phyloP scores from a whole-genome alignment of 2,113 vertebrate genomes.

The Brachyhypopomus gauderio region DNA sequence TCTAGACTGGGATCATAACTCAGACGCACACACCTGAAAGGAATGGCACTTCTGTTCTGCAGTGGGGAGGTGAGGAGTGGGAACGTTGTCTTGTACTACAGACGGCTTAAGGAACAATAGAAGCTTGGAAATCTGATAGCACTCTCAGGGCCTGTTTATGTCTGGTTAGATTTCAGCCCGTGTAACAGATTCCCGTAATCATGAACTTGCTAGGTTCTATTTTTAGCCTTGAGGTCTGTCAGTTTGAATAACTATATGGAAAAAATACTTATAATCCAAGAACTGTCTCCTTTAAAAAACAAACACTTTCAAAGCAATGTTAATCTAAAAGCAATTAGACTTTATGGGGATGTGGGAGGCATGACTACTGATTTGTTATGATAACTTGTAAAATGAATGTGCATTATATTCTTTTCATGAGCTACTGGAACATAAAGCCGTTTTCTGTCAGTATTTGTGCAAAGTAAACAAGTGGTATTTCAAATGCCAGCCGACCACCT shows the following conservation, averaged over 20 bases:
- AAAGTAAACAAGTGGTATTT: slow-evolving; percentile 21
- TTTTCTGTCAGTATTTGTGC: slow-evolving; percentile 23
- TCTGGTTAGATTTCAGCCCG: slow-evolving; percentile 54
- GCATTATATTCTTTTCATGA: slow-evolving; percentile 14
- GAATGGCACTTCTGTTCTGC: slow-evolving; percentile 47
- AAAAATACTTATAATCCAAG: slow-evolving; percentile 34
- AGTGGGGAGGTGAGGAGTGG: slow-evolving; percentile 52
- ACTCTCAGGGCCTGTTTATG: slow-evolving; percentile 49
- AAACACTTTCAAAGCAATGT: background rate
- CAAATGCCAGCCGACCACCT: slow-evolving; percentile 32
- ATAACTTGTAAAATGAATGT: slow-evolving; percentile 18
- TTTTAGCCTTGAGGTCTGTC: slow-evolving; percentile 52
- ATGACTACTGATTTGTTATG: background rate
- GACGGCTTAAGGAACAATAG: slow-evolving; percentile 60
- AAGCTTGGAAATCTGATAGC: slow-evolving; percentile 52
- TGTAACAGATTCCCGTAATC: slow-evolving; percentile 38
- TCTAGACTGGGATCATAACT: slow-evolving; percentile 70
- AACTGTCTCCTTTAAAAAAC: slow-evolving; percentile 13
- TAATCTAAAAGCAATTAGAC: slow-evolving; percentile 4
- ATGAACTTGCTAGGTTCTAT: slow-evolving; percentile 52
- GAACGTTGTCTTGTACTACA: slow-evolving; percentile 33
- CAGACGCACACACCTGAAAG: slow-evolving; percentile 55
- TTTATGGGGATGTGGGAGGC: background rate
- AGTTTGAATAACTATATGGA: slow-evolving; percentile 46
- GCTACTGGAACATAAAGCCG: slow-evolving; percentile 10